These are phyloP conservation scores for Forbesichthys papilliferus DNA, from an alignment of 2,113 vertebrate species.

Conservation along the genomic window DNA sequence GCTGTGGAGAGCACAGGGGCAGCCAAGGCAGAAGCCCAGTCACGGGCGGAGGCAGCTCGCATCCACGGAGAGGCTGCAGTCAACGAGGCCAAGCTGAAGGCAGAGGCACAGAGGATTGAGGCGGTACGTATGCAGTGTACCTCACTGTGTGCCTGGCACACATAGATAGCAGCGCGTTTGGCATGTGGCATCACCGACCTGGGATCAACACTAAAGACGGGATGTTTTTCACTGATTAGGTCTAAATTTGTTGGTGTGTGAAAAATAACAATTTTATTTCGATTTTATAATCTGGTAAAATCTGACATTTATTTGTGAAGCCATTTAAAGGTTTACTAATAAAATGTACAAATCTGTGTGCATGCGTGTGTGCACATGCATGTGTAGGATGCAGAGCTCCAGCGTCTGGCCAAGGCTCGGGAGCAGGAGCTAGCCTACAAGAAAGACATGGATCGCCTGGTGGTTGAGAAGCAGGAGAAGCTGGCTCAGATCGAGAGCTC, in stretches of 20 bases:
- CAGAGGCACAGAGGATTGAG: conserved; percentile 83
- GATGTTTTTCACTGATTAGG: no score
- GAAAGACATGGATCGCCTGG: conserved; percentile 76
- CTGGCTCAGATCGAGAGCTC: conserved; percentile 76
- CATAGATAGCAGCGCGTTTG: not conserved
- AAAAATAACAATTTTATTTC: no score
- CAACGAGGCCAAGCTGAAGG: conserved; percentile 85
- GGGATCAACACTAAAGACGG: no score
- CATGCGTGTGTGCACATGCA: not conserved
- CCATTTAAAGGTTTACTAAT: not conserved
- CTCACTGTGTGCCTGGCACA: not conserved
- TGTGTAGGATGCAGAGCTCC: conserved; percentile 82
- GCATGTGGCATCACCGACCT: not conserved
- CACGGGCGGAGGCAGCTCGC: conserved; percentile 80
- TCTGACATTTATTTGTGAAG: not conserved
- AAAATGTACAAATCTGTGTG: conserved; percentile 1
- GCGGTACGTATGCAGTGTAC: conserved; percentile 53
- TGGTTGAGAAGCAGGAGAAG: conserved; percentile 78
- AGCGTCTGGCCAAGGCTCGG: conserved; percentile 76
- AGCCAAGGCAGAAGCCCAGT: conserved; percentile 85
- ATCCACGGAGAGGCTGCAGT: conserved; percentile 88
- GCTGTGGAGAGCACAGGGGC: conserved; percentile 88
- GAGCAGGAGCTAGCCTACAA: conserved; percentile 81
- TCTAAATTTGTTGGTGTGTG: no score
- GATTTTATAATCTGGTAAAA: no score